Percentiles rank a stretch among this genome's conserved stretches.
Evolutionary conservation across 2,888 invertebrate species (phyloP).

Genomic region (Odontocerum albicorne): DNA sequence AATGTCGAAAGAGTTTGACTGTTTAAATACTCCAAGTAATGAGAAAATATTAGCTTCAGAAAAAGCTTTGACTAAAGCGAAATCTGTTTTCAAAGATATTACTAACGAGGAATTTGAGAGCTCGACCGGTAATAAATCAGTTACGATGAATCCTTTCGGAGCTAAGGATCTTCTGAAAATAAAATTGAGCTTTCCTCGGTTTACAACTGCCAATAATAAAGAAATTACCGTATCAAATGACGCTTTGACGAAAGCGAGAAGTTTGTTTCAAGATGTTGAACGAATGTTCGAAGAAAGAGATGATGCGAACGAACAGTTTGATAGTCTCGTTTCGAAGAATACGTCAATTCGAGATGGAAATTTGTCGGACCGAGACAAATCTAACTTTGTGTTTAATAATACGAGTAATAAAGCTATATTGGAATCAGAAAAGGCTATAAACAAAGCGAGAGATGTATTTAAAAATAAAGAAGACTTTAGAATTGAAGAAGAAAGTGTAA

Average conservation of each 20-base stretch:
- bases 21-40: constrained; percentile 25
- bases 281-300: constrained; percentile 28
- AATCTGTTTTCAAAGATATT: constrained; percentile 42
- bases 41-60: constrained; percentile 16
- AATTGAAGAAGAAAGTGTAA: constrained; percentile 8
- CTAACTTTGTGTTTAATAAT: constrained; percentile 41
- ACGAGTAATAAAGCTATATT: constrained; percentile 45
- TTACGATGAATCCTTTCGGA: too few relatives aligned
- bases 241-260: constrained; percentile 39
- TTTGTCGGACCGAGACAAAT: not conserved
- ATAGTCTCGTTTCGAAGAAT: not conserved
- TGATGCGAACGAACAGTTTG: constrained; percentile 34
- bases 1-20: not conserved
- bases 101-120: not conserved
- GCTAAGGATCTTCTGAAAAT: too few relatives aligned
- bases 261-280: constrained; percentile 40
- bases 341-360: not conserved
- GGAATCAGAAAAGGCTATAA: constrained; percentile 42
- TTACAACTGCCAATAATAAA: constrained; percentile 40
- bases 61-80: constrained; percentile 37
- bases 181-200: too few relatives aligned
- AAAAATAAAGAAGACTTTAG: constrained; percentile 37
- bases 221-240: constrained; percentile 37
- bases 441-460: constrained; percentile 42
- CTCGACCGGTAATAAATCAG: not conserved